Evolutionary conservation across 2,113 vertebrate genomes (phyloP), one percentile per base, ranked within the genome.

Genomic region (Calcarius ornatus): DNA sequence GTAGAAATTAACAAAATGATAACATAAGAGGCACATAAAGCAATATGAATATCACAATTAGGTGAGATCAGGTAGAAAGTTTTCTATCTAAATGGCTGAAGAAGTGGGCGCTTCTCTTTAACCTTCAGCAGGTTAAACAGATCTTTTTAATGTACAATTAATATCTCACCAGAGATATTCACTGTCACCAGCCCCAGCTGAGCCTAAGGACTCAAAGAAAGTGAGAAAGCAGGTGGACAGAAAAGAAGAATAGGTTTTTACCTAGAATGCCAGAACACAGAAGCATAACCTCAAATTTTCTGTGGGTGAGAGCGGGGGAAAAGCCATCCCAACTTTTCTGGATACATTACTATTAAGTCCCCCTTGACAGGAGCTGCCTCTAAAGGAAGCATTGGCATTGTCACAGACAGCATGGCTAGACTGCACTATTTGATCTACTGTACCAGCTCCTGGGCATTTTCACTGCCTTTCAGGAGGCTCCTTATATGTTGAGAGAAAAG

Each of bases 251-350:
- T 1, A 76, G 22, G 9, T 65, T 80, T 80, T 22, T 53, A n/a
- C 20, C 24, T 48, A 42, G 45, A 83, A 51, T 48, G 51, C 15
- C 43, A 92, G 54, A 35, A 90, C 56, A 85, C 24, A 92, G 56
- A 86, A 82, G 18, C 19, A 85, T 56, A 69, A 88, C 1, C 43
- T 65, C 53, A 56, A 23, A 66, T 33, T 54, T 86, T 47, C n/a
- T 53, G 10, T 33, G 24, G 47, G 54, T 7, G 9, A 1, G 6
- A 1, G 21, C 0, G 7, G 3, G 4, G 21, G 3, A 2, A 1
- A 18, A 37, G 12, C 4, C 25, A 21, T 3, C 7, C 27, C 42
- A 48, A 5, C 23, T 25, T 92, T 72, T 30, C 60, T 11, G 20
- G 30, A 60, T 1, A 2, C 24, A 12, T n/a, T 45, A 68, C 20